These are phyloP conservation scores for Hydractinia echinata DNA, from an alignment of 30 jellyfish, hydroid and myxozoan species.

Conservation along the genomic window DNA sequence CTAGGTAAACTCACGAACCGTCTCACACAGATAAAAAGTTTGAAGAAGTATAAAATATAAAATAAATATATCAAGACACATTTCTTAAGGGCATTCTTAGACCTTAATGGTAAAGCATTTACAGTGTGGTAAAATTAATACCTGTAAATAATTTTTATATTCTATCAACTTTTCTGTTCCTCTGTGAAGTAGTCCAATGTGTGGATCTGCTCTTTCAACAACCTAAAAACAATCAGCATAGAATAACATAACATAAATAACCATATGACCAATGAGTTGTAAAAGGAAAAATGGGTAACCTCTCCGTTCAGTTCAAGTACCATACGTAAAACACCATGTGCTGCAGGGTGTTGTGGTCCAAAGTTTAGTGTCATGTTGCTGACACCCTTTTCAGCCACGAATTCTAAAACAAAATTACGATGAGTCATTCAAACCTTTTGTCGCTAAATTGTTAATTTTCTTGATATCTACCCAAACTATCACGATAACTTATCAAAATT, in stretches of 20 bases:
- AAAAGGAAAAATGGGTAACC: slow-evolving; percentile 20
- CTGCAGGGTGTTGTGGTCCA: slow-evolving; percentile 99
- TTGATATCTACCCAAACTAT: not conserved
- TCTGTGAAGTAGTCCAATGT: slow-evolving; percentile 88
- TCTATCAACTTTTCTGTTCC: slow-evolving; percentile 97
- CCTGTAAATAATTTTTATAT: slow-evolving; percentile 91
- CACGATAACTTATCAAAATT: not conserved
- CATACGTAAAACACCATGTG: slow-evolving; percentile 96
- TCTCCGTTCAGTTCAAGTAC: slow-evolving; percentile 95
- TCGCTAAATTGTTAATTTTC: no score
- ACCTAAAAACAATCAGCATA: slow-evolving; percentile 36
- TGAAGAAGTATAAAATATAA: no score
- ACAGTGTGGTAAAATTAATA: not conserved
- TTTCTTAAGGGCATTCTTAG: no score
- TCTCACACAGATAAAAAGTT: no score
- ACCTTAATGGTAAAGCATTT: no score
- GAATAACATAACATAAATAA: not conserved
- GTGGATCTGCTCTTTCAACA: slow-evolving; percentile 97
- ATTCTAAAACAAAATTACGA: slow-evolving; percentile 39
- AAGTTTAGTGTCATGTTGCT: slow-evolving; percentile 81
- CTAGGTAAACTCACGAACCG: no score
- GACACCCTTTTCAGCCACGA: slow-evolving; percentile 81
- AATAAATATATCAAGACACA: no score
- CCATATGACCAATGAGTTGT: not conserved
- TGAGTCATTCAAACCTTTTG: not conserved